Evolutionary conservation across 1,140 invertebrate species (phyloP).

Genomic region (Eupristina koningsbergeri): DNA sequence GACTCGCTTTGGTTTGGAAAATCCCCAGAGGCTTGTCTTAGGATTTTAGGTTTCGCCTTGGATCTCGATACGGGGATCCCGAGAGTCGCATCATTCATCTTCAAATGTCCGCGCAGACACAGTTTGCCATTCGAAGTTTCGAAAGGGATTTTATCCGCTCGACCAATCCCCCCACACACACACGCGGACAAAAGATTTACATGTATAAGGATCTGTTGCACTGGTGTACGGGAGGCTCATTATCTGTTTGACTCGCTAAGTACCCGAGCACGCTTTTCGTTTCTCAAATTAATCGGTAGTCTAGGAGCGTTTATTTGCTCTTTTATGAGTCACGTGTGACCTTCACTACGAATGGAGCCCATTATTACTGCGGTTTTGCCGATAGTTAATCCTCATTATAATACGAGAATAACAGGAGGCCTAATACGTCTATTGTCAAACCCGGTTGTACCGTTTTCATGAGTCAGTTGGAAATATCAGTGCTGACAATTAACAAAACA

Average conservation of each 20-base stretch:
- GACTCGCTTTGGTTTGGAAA: too few relatives aligned
- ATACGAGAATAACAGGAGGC: not conserved
- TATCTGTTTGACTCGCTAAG: not conserved
- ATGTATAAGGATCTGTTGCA: too few relatives aligned
- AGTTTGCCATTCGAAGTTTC: not conserved
- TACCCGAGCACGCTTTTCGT: not conserved
- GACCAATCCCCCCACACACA: not conserved
- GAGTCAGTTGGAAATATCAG: too few relatives aligned
- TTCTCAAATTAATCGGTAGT: not conserved
- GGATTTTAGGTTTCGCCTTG: too few relatives aligned
- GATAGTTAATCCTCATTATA: not conserved
- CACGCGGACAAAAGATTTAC: not conserved
- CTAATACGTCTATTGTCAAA: slow-evolving; percentile 1
- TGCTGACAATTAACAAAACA: too few relatives aligned
- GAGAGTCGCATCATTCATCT: not conserved
- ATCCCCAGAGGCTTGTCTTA: too few relatives aligned
- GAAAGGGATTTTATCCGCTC: not conserved
- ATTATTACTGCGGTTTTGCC: not conserved
- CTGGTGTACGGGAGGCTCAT: not conserved
- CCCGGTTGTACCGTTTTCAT: not conserved
- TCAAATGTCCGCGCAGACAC: not conserved
- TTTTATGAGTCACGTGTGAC: not conserved
- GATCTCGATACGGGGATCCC: not conserved
- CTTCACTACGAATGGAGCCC: not conserved
- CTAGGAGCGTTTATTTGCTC: not conserved